These are phyloP conservation scores for Punctoribates punctum DNA, from an alignment of 2,888 invertebrate species.

Conservation along the genomic window DNA sequence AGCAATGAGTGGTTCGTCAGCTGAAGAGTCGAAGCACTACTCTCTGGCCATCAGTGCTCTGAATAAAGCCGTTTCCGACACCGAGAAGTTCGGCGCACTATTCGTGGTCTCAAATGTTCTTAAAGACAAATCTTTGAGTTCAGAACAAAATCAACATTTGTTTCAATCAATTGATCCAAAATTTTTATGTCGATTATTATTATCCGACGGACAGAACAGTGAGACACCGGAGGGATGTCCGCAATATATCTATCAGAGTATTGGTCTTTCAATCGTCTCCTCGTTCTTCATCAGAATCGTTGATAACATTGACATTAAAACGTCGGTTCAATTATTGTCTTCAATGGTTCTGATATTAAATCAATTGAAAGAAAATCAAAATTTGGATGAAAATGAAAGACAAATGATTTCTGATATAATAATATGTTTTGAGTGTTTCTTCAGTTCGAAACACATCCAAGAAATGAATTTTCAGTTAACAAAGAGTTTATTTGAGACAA, in stretches of 20 bases:
- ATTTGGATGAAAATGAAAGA: conserved; percentile 14
- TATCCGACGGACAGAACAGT: not conserved
- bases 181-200: not conserved
- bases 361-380: not conserved
- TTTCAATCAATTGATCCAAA: conserved; percentile 17
- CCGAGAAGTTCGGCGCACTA: conserved; percentile 23
- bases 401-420: conserved; percentile 29
- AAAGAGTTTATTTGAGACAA: conserved; percentile 16
- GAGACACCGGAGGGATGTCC: conserved; percentile 10
- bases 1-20: not conserved
- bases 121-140: conserved; percentile 34
- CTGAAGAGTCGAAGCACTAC: conserved; percentile 1
- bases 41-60: conserved; percentile 3
- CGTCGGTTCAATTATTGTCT: conserved; percentile 22
- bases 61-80: conserved; percentile 4
- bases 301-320: not conserved
- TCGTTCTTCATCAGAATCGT: not conserved
- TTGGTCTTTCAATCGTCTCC: conserved; percentile 11
- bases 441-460: conserved; percentile 3
- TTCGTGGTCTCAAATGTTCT: conserved; percentile 15
- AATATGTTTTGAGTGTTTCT: conserved; percentile 26
- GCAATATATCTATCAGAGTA: conserved; percentile 18
- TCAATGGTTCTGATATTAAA: conserved; percentile 16
- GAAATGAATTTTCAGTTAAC: not conserved
- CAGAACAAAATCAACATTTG: conserved; percentile 6